Conservation (phyloP, 2,888 invertebrate species). For the Drosophila basisetae region DNA sequence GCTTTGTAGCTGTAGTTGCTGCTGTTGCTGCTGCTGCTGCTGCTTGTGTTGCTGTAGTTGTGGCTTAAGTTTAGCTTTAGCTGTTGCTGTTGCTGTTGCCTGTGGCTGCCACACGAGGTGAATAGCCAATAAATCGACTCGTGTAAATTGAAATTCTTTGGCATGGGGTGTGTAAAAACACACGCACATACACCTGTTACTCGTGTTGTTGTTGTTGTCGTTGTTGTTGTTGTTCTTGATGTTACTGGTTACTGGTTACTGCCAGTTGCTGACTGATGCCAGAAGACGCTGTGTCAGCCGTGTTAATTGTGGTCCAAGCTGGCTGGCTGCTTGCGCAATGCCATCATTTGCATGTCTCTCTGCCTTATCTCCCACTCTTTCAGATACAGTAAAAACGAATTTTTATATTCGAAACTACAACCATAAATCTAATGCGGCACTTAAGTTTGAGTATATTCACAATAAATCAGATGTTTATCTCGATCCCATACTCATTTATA, state of each 20-base stretch:
- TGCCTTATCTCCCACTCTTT: slow-evolving; percentile 18
- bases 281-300: slow-evolving; percentile 33
- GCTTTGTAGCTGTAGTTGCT: slow-evolving; percentile 16
- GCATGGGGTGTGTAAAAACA: slow-evolving; percentile 44
- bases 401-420: background rate
- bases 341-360: slow-evolving; percentile 61
- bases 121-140: slow-evolving; percentile 85
- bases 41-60: slow-evolving; percentile 3
- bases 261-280: slow-evolving; percentile 14
- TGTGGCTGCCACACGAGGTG: slow-evolving; percentile 76
- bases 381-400: slow-evolving; percentile 6
- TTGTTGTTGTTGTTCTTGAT: slow-evolving; percentile 19
- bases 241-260: background rate
- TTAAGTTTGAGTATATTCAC: background rate
- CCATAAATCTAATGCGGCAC: background rate
- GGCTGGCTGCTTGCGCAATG: slow-evolving; percentile 66
- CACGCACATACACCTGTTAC: slow-evolving; percentile 65
- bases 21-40: slow-evolving; percentile 4
- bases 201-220: slow-evolving; percentile 19
- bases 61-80: slow-evolving; percentile 1
- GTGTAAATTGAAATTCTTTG: slow-evolving; percentile 80
- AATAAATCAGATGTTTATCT: background rate
- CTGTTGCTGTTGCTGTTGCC: slow-evolving; percentile 17
- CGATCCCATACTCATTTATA: background rate
- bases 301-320: slow-evolving; percentile 56